These are phyloP conservation scores for Epizoanthus illoricatus DNA, from an alignment of 92 coral and sea anemone genomes.

Conservation along the genomic window DNA sequence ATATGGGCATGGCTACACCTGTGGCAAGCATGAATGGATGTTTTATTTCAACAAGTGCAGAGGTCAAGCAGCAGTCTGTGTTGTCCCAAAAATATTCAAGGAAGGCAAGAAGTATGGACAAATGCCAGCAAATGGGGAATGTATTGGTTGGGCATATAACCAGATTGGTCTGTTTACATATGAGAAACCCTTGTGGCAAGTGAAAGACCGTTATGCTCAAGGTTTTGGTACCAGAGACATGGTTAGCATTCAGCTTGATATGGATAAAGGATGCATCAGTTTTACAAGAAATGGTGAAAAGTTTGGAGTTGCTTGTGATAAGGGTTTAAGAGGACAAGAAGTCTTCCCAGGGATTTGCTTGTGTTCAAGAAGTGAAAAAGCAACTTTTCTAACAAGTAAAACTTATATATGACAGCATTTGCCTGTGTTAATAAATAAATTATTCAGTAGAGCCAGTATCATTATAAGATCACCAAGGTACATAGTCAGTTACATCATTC, in stretches of 20 bases:
- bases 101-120: constrained; percentile 46
- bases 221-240: constrained; percentile 77
- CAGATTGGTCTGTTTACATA: constrained; percentile 75
- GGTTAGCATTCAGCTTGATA: constrained; percentile 74
- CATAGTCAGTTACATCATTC: neutral
- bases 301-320: constrained; percentile 70
- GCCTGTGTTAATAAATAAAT: neutral
- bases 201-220: constrained; percentile 43
- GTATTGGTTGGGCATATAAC: constrained; percentile 78
- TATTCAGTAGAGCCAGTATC: neutral
- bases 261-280: constrained; percentile 75
- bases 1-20: constrained; percentile 73
- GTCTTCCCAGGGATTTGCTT: constrained; percentile 74
- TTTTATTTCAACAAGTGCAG: constrained; percentile 82
- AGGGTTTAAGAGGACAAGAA: constrained; percentile 72
- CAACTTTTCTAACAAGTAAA: constrained; percentile 67
- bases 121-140: constrained; percentile 67
- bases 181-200: constrained; percentile 86
- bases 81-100: constrained; percentile 70
- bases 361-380: constrained; percentile 76
- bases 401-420: constrained; percentile 50
- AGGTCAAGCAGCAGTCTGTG: constrained; percentile 85
- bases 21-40: constrained; percentile 88
- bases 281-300: constrained; percentile 78
- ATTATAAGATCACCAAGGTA: neutral